Percentiles rank a stretch among this genome's conserved stretches.
phyloP scores from a whole-genome alignment of 1,140 invertebrate genomes.

The Vanessa tameamea region DNA sequence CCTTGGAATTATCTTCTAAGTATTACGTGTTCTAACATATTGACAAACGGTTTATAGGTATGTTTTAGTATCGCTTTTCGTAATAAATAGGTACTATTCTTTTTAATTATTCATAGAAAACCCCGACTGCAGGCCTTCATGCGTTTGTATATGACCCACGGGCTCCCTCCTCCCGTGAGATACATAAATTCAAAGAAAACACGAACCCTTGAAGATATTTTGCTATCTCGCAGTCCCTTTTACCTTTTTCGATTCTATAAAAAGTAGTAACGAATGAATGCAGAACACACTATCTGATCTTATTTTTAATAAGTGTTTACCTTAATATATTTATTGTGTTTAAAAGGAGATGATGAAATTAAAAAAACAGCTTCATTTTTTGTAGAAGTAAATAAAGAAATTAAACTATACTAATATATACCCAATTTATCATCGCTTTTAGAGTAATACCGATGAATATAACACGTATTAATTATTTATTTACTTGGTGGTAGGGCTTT shows the following conservation, averaged over 20 bases:
- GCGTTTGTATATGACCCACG: constrained; percentile 9
- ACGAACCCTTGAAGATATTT: constrained; percentile 30
- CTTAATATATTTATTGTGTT: too few relatives aligned
- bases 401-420: too few relatives aligned
- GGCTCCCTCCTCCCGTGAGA: constrained; percentile 32
- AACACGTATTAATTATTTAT: too few relatives aligned
- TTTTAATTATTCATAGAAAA: constrained; percentile 27
- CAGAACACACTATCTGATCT: constrained; percentile 1
- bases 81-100: neutral
- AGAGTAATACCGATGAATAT: too few relatives aligned
- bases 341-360: too few relatives aligned
- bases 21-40: too few relatives aligned
- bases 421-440: too few relatives aligned
- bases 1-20: too few relatives aligned
- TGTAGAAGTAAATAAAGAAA: too few relatives aligned
- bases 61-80: neutral
- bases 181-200: constrained; percentile 35
- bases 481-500: too few relatives aligned
- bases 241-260: constrained; percentile 33
- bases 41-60: neutral
- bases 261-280: constrained; percentile 13
- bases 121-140: constrained; percentile 29
- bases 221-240: constrained; percentile 21
- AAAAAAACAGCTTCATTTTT: too few relatives aligned
- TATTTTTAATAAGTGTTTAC: neutral